A percentile compares a stretch with the other conserved stretches of the same genome.
These are phyloP conservation scores for Onychostoma macrolepis DNA, from an alignment of 2,113 vertebrate species.

Conservation along the genomic window DNA sequence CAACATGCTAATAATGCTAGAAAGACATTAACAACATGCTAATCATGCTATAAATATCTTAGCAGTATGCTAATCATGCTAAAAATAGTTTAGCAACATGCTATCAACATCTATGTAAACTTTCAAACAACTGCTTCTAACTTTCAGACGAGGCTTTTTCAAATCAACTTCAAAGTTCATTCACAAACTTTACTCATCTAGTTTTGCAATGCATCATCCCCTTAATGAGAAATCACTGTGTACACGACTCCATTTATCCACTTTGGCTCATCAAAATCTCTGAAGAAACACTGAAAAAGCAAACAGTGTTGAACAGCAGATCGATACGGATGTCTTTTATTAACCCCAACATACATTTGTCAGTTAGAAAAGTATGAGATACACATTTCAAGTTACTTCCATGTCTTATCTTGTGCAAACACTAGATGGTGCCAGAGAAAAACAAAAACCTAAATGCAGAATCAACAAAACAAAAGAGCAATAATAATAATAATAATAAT, in stretches of 20 bases:
- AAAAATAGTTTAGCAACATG: too few relatives aligned
- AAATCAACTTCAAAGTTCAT: too few relatives aligned
- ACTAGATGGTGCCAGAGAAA: slow-evolving; percentile 64
- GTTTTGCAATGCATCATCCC: neutral
- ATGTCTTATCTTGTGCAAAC: slow-evolving; percentile 73
- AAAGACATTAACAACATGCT: too few relatives aligned
- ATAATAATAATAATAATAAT: neutral
- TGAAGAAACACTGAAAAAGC: neutral
- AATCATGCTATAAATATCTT: too few relatives aligned
- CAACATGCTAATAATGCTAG: too few relatives aligned
- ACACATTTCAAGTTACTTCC: slow-evolving; percentile 72
- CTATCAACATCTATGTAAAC: too few relatives aligned
- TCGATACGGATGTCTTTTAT: slow-evolving; percentile 64
- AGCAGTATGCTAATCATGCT: too few relatives aligned
- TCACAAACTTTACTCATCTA: too few relatives aligned
- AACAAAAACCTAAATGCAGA: slow-evolving; percentile 59
- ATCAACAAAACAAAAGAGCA: neutral
- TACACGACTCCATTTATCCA: neutral
- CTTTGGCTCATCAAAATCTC: neutral
- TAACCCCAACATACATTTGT: slow-evolving; percentile 66
- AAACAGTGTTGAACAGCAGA: slow-evolving; percentile 5
- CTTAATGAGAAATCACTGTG: neutral
- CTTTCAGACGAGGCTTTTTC: too few relatives aligned
- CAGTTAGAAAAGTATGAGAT: slow-evolving; percentile 71
- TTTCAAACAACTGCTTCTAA: too few relatives aligned